Evolutionary conservation across 2,888 invertebrate genomes (phyloP).

Genomic region (Neoascia interrupta): DNA sequence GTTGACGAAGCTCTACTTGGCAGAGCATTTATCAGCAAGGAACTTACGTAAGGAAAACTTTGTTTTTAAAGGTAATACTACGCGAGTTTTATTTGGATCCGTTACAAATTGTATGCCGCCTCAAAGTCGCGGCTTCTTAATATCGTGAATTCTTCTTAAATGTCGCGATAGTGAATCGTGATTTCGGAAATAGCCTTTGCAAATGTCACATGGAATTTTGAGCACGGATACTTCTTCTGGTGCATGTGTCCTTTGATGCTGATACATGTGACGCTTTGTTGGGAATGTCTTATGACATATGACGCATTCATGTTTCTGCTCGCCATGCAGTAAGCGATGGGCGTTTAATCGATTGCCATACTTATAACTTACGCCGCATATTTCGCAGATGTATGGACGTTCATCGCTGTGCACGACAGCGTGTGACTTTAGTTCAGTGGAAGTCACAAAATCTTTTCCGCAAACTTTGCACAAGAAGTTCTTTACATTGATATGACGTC

Average conservation of each 20-base stretch:
- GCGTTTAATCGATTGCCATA: constrained; percentile 8
- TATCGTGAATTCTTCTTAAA: constrained; percentile 10
- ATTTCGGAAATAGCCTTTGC: constrained; percentile 1
- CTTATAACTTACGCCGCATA: constrained; percentile 16
- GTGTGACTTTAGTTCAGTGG: constrained; percentile 23
- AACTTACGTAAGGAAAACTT: no score
- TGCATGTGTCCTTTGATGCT: constrained; percentile 8
- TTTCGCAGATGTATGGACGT: constrained; percentile 14
- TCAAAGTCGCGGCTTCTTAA: no score
- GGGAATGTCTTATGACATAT: constrained; percentile 19
- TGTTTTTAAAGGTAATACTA: no score
- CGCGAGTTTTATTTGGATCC: no score
- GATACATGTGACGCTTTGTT: neutral
- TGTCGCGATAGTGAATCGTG: constrained; percentile 8
- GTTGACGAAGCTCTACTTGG: no score
- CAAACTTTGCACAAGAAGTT: constrained; percentile 3
- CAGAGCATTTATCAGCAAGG: no score
- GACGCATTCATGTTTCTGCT: constrained; percentile 15
- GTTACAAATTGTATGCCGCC: no score
- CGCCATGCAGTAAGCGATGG: constrained; percentile 16
- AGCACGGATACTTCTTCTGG: no score
- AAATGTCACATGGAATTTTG: constrained; percentile 6
- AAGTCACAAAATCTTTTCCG: constrained; percentile 17
- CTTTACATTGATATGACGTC: no score
- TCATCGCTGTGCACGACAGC: constrained; percentile 2